Percentiles rank a stretch among this genome's conserved stretches.
These are phyloP conservation scores for Hypotaenidia okinawae DNA, from an alignment of 2,797 vertebrate genomes.

Conservation along the genomic window DNA sequence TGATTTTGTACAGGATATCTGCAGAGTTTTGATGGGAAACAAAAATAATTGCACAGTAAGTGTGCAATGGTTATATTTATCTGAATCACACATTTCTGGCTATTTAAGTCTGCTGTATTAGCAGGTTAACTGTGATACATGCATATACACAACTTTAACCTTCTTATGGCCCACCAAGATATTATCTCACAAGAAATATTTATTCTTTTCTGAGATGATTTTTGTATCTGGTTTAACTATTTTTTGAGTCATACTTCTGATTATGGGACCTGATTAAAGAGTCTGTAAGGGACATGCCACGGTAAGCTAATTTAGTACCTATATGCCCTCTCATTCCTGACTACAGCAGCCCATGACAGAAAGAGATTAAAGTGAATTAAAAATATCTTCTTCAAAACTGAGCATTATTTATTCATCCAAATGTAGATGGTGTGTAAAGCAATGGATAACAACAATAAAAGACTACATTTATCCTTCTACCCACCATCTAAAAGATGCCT, in stretches of 20 bases:
- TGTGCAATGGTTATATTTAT: neutral
- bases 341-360: neutral
- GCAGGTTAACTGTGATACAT: neutral
- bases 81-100: neutral
- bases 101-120: neutral
- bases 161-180: neutral
- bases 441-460: neutral
- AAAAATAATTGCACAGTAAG: slow-evolving; percentile 40
- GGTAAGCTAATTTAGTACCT: neutral
- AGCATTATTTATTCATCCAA: neutral
- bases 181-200: neutral
- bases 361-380: neutral
- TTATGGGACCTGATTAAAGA: neutral
- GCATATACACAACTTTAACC: neutral
- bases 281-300: neutral
- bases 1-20: slow-evolving; percentile 21
- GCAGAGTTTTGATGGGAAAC: slow-evolving; percentile 14
- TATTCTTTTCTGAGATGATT: neutral
- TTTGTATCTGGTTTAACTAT: neutral
- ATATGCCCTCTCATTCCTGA: neutral
- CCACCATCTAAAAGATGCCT: neutral
- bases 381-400: neutral
- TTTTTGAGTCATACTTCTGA: neutral
- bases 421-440: neutral
- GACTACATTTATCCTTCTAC: neutral